These are phyloP conservation scores for Drosophila infuscata DNA, from an alignment of 2,888 invertebrate genomes.

Conservation along the genomic window DNA sequence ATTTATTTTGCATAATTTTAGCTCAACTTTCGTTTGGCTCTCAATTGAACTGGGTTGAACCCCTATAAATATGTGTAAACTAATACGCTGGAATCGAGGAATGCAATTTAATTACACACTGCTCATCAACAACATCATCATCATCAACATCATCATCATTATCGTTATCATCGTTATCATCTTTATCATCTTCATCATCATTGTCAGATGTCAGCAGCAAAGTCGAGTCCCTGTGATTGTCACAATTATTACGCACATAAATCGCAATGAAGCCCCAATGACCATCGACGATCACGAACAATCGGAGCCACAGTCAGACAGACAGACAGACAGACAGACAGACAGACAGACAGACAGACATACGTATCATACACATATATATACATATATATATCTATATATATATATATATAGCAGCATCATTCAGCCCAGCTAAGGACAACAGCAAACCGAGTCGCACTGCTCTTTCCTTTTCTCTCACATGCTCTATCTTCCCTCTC, in stretches of 20 bases:
- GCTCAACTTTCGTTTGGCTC: conserved; percentile 12
- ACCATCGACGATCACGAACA: conserved; percentile 38
- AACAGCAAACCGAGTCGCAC: conserved; percentile 61
- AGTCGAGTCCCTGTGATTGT: conserved; percentile 62
- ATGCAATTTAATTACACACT: conserved; percentile 64
- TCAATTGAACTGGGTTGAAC: conserved; percentile 22
- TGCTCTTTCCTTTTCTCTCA: conserved; percentile 7
- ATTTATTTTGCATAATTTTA: conserved; percentile 51
- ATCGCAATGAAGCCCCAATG: conserved; percentile 70
- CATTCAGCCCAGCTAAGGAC: conserved; percentile 7
- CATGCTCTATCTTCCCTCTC: neutral
- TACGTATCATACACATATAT: neutral
- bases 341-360: neutral
- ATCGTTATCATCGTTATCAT: conserved; percentile 9
- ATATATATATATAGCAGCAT: conserved; percentile 38
- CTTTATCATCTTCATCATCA: conserved; percentile 2
- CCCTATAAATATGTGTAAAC: neutral
- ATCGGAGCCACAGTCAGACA: neutral
- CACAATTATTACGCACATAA: conserved; percentile 82
- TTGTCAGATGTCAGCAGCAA: conserved; percentile 38
- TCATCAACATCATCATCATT: conserved; percentile 17
- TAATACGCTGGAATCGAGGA: conserved; percentile 14
- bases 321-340: neutral
- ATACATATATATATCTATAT: neutral
- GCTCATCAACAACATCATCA: conserved; percentile 38